Conservation (phyloP, 2,888 invertebrate genomes). For the Mimumesa dahlbomi region DNA sequence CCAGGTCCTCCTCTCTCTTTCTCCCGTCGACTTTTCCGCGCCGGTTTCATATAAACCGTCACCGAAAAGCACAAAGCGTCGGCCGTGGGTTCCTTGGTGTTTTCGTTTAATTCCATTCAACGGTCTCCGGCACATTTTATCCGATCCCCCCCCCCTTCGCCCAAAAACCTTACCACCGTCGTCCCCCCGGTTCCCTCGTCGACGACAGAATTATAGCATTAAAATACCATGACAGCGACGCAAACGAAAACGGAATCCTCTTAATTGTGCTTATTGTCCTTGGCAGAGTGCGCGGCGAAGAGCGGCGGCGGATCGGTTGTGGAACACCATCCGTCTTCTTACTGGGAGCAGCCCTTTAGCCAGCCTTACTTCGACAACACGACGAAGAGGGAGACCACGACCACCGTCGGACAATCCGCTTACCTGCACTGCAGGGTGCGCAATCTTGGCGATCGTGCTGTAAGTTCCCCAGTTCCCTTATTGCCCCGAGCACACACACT, state of each 20-base stretch:
- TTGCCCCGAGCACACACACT: too few species aligned
- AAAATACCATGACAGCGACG: background rate
- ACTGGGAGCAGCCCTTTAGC: slow-evolving; percentile 86
- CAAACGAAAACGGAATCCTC: slow-evolving; percentile 22
- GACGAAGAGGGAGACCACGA: slow-evolving; percentile 90
- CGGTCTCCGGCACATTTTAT: background rate
- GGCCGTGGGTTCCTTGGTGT: too few species aligned
- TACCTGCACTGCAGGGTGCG: slow-evolving; percentile 92
- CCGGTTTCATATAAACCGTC: too few species aligned
- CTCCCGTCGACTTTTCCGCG: too few species aligned
- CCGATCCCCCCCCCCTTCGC: background rate
- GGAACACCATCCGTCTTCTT: slow-evolving; percentile 76
- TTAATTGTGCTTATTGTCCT: slow-evolving; percentile 51
- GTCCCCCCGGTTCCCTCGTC: too few species aligned
- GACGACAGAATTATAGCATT: background rate
- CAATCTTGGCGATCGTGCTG: slow-evolving; percentile 93
- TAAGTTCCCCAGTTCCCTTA: slow-evolving; percentile 82
- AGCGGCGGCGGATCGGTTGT: slow-evolving; percentile 71
- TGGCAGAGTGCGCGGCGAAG: slow-evolving; percentile 73
- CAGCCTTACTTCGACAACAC: slow-evolving; percentile 95
- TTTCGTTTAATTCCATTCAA: too few species aligned
- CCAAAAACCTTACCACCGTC: too few species aligned
- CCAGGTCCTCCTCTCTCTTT: too few species aligned
- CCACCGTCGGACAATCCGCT: slow-evolving; percentile 93
- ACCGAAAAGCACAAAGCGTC: too few species aligned